Percentiles rank a stretch among this genome's conserved stretches.
These are phyloP conservation scores for Acestrorhynchus altus DNA, from an alignment of 2,797 vertebrate genomes.

Conservation along the genomic window DNA sequence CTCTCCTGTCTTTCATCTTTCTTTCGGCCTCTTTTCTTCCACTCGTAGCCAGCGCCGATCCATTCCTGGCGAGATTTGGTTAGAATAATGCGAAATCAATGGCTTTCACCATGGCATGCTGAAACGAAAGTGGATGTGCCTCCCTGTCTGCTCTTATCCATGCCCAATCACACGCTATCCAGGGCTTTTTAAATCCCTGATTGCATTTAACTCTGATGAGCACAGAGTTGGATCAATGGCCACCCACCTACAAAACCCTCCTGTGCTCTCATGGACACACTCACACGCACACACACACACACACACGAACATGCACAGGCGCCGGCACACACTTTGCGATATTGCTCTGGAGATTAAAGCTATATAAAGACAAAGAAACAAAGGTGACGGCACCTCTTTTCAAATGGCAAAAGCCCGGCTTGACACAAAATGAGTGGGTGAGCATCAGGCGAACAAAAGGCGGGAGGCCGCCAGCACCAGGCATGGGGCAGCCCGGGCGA, in stretches of 20 bases:
- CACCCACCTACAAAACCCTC: constrained; percentile 53
- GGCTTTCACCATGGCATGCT: constrained; percentile 73
- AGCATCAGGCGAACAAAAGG: constrained; percentile 81
- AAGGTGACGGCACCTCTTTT: constrained; percentile 82
- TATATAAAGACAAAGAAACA: constrained; percentile 80
- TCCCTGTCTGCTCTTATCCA: constrained; percentile 79
- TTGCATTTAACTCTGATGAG: constrained; percentile 82
- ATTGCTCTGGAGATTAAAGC: constrained; percentile 80
- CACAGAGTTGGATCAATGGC: constrained; percentile 72
- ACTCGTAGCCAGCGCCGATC: constrained; percentile 29
- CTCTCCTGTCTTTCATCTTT: constrained; percentile 26
- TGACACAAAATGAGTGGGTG: constrained; percentile 80
- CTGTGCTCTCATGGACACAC: constrained; percentile 44
- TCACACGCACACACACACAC: constrained; percentile 22
- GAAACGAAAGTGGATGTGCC: constrained; percentile 74
- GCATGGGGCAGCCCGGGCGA: constrained; percentile 65
- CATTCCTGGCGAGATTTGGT: constrained; percentile 63
- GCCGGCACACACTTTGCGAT: constrained; percentile 67
- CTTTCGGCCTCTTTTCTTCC: constrained; percentile 31
- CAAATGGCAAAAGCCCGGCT: constrained; percentile 80
- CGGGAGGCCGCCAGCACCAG: constrained; percentile 66
- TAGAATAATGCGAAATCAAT: constrained; percentile 80
- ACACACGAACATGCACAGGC: constrained; percentile 45
- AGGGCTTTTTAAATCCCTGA: constrained; percentile 77
- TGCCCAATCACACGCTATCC: constrained; percentile 80